phyloP scores from a whole-genome alignment of 2,797 vertebrate species.

The Hypotaenidia philippensis region DNA sequence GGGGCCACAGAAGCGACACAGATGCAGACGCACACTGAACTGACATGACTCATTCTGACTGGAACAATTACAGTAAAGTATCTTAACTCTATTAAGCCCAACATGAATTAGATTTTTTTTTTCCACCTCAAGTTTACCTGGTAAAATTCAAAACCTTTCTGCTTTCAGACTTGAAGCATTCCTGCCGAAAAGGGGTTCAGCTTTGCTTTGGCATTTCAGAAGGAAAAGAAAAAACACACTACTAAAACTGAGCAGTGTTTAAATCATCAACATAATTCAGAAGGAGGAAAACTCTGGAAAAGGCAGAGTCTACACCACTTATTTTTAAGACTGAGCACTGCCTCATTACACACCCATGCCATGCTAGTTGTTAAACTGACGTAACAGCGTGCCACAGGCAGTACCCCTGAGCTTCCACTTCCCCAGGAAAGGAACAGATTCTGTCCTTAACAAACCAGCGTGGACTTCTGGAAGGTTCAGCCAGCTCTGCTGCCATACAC shows the following conservation, averaged over 20 bases:
- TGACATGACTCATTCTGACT: not conserved
- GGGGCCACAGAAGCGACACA: not conserved
- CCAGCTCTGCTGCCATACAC: fast-evolving
- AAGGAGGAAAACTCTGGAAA: not conserved
- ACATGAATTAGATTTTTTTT: not conserved
- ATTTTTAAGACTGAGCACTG: not conserved
- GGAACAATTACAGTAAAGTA: not conserved
- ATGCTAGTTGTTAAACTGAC: not conserved
- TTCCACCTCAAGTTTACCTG: not conserved
- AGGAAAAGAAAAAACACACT: not conserved
- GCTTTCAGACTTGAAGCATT: not conserved
- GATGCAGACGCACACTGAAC: not conserved
- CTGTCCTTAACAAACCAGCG: not conserved
- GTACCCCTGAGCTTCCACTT: not conserved
- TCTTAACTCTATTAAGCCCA: not conserved
- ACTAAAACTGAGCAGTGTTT: not conserved
- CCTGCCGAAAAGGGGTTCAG: not conserved
- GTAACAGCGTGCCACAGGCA: not conserved
- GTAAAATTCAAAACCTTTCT: not conserved
- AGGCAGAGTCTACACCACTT: not conserved
- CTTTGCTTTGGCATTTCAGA: not conserved
- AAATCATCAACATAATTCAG: not conserved
- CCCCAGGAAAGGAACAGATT: not conserved
- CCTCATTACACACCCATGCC: not conserved
- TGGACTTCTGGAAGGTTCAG: not conserved